phyloP scores from a whole-genome alignment of 2,113 vertebrate species.

The Diadophis punctatus region DNA sequence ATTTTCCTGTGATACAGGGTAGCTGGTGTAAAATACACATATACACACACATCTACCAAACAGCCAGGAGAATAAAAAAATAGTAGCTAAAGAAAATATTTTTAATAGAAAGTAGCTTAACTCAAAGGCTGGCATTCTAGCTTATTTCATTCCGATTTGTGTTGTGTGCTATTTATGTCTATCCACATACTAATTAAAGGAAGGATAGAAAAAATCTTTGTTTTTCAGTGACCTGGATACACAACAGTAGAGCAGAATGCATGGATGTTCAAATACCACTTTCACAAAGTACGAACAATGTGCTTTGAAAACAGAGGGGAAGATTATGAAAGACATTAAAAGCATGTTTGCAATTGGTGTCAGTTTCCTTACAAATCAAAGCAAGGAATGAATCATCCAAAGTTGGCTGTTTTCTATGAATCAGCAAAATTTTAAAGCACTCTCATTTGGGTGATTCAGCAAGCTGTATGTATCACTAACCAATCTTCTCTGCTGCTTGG shows the following conservation, averaged over 20 bases:
- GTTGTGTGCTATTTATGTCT: neutral
- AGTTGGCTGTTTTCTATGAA: conserved; percentile 13
- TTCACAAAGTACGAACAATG: neutral
- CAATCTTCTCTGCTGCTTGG: neutral
- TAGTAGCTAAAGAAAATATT: neutral
- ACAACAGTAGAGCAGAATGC: neutral
- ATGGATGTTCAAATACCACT: neutral
- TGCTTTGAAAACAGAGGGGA: conserved; percentile 1
- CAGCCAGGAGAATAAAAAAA: neutral
- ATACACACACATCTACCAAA: neutral
- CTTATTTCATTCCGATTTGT: neutral
- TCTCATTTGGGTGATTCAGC: conserved; percentile 22
- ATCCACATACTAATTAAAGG: neutral
- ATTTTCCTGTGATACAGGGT: neutral
- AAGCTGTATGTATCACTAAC: conserved; percentile 22
- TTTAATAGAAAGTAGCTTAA: neutral
- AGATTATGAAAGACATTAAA: conserved; percentile 15
- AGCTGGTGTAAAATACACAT: neutral
- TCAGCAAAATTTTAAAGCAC: conserved; percentile 50
- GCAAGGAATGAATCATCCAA: conserved; percentile 47
- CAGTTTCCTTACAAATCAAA: conserved; percentile 23
- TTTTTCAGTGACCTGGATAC: neutral
- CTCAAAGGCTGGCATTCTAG: neutral
- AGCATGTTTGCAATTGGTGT: neutral
- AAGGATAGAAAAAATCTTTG: no score